Evolutionary conservation across 1,140 invertebrate genomes (phyloP), one percentile per base, ranked within the genome.

Genomic region (Macrobrachium rosenbergii): DNA sequence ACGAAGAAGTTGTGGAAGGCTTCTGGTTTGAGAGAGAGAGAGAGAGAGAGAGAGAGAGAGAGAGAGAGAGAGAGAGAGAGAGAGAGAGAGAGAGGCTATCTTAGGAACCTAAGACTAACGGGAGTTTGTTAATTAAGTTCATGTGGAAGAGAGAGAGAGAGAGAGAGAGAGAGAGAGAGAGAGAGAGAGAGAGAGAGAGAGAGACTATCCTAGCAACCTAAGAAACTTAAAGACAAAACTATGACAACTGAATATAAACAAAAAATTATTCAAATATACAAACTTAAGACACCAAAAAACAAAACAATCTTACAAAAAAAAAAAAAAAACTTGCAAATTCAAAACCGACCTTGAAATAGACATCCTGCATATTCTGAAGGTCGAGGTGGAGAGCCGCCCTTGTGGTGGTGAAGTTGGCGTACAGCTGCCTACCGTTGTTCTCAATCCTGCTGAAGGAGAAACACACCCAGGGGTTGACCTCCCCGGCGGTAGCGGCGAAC

Each of bases 321-420:
- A 64, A 21, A 84, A n/a, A 86, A 89, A 69, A 69, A 12, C 7
- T 43, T 23, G 11, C 7, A 23, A 5, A 23, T 23, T 14, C 8
- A 3, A 5, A 52, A 75, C 77, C 94, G 91, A 97, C 96, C 92
- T 95, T 94, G 90, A 98, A 97, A 88, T 95, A 96, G 59, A 99
- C 92, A 8, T 96, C 95, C 91, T 97, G 96, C 72, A 97, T 98
- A 92, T 99, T 99, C 92, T 99, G 98, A 0, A 99, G 94, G 91
- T 99, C 96, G 73, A 99, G 93, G 89, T 95, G 94, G 5, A 99
- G 93, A 11, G 97, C 95, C 3, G 96, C 94, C 82, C 94, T 93
- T 90, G 96, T 97, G 0, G 97, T 97, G 0, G 97, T 97, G 90
- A 99, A 98, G 92, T 99, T 99, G 14, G 98, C 97, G 91, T 98